A percentile compares a stretch with the other conserved stretches of the same genome.
phyloP scores from a whole-genome alignment of 1,140 invertebrate genomes.

The Zaprionus ghesquierei region DNA sequence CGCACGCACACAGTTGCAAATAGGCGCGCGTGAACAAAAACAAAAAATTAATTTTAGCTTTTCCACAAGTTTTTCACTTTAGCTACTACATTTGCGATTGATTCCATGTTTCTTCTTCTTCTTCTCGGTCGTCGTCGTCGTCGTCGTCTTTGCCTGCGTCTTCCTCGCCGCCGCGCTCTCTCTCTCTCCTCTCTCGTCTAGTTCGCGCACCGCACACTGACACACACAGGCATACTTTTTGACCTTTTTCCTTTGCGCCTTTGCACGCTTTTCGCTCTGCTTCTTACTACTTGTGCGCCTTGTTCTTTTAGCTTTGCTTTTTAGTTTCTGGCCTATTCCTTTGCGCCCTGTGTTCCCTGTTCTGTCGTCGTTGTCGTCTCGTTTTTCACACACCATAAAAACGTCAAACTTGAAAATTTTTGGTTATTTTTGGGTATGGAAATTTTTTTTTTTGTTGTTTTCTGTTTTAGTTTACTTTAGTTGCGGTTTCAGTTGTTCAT shows the following conservation, averaged over 20 bases:
- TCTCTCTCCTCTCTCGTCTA: slow-evolving; percentile 18
- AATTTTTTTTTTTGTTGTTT: slow-evolving; percentile 39
- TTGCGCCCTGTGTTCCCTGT: slow-evolving; percentile 26
- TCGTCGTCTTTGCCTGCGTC: too few species aligned
- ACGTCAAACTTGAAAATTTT: slow-evolving; percentile 52
- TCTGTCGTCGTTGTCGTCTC: slow-evolving; percentile 14
- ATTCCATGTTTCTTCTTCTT: slow-evolving; percentile 33
- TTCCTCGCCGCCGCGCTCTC: neutral
- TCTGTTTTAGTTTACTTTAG: slow-evolving; percentile 19
- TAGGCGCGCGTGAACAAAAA: slow-evolving; percentile 67
- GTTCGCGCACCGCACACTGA: slow-evolving; percentile 14
- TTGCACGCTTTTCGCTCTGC: slow-evolving; percentile 39
- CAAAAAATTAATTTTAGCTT: slow-evolving; percentile 80
- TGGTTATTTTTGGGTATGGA: slow-evolving; percentile 50
- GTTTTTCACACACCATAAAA: slow-evolving; percentile 54
- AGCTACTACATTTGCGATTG: slow-evolving; percentile 68
- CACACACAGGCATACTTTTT: slow-evolving; percentile 36
- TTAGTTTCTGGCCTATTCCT: slow-evolving; percentile 42
- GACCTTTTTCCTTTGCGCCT: slow-evolving; percentile 48
- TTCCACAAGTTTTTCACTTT: slow-evolving; percentile 72
- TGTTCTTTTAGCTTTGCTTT: slow-evolving; percentile 41
- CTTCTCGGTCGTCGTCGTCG: too few species aligned
- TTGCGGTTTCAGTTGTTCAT: slow-evolving; percentile 3
- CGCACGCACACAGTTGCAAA: slow-evolving; percentile 22
- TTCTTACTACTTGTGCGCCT: slow-evolving; percentile 26